A percentile compares a stretch with the other conserved stretches of the same genome.
These are phyloP conservation scores for Forficula auricularia DNA, from an alignment of 1,140 invertebrate genomes.

Conservation along the genomic window DNA sequence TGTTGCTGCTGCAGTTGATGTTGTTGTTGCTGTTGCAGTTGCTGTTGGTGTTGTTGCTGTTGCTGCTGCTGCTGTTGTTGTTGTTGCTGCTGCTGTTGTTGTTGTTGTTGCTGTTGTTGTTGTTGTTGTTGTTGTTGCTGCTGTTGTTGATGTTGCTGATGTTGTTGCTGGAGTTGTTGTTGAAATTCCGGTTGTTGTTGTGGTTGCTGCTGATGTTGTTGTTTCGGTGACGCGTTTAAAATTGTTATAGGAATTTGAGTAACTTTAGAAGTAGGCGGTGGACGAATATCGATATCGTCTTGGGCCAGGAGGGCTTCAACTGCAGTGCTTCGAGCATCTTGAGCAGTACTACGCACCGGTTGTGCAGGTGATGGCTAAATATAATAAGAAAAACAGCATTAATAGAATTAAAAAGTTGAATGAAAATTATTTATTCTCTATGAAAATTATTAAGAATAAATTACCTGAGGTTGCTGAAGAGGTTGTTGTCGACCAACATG, in stretches of 20 bases:
- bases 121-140: neutral
- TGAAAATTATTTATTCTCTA: too few relatives aligned
- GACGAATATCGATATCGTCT: too few relatives aligned
- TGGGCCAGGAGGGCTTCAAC: conserved; percentile 27
- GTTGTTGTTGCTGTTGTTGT: neutral
- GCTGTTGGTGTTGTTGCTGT: neutral
- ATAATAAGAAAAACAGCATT: too few relatives aligned
- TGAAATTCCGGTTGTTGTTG: too few relatives aligned
- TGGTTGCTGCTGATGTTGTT: too few relatives aligned
- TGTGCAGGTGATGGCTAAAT: conserved; percentile 21
- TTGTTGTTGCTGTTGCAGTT: neutral
- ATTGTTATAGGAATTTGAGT: too few relatives aligned
- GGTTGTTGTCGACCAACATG: conserved; percentile 13
- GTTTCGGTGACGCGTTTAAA: conserved; percentile 34
- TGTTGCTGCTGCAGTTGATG: neutral
- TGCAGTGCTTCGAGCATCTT: conserved; percentile 47
- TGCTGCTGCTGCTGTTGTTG: neutral
- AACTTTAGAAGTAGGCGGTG: too few relatives aligned
- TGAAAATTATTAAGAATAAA: too few relatives aligned
- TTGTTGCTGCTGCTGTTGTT: neutral
- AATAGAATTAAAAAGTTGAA: too few relatives aligned
- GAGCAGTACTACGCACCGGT: conserved; percentile 47
- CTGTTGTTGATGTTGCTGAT: neutral
- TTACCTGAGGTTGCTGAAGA: too few relatives aligned
- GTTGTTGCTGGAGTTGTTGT: neutral